Percentiles rank a stretch among this genome's conserved stretches.
These are phyloP conservation scores for Otolemur crassicaudatus DNA, from an alignment of 2,797 vertebrate species.

Conservation along the genomic window DNA sequence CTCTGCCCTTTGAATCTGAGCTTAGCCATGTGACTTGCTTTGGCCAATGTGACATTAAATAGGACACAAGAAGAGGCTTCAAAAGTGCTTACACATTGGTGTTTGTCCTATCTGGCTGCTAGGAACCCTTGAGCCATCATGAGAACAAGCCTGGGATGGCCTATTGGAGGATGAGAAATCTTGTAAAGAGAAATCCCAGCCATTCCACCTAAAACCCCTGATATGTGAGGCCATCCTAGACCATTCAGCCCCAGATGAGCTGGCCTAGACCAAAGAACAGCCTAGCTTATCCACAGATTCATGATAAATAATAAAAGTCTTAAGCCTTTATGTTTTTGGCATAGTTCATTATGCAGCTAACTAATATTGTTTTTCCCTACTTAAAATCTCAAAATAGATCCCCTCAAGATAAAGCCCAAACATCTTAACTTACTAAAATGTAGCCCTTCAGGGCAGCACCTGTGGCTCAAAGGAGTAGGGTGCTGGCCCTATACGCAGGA, in stretches of 20 bases:
- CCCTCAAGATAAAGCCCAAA: slow-evolving; percentile 47
- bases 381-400: slow-evolving; percentile 51
- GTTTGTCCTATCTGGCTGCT: slow-evolving; percentile 27
- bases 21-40: neutral
- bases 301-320: slow-evolving; percentile 50
- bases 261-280: slow-evolving; percentile 3
- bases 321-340: neutral
- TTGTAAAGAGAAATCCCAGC: neutral
- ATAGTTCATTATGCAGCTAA: slow-evolving; percentile 26
- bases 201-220: neutral
- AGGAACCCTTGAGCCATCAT: neutral
- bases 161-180: neutral
- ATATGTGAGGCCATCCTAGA: neutral
- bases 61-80: neutral
- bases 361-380: neutral
- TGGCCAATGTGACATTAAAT: neutral
- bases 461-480: too few species aligned
- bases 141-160: neutral
- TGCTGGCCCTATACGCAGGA: too few species aligned
- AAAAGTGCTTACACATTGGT: neutral
- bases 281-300: neutral
- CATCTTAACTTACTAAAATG: slow-evolving; percentile 50
- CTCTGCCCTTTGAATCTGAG: slow-evolving; percentile 24
- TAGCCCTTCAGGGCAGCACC: neutral
- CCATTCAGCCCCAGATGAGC: neutral